A percentile compares a stretch with the other conserved stretches of the same genome.
phyloP scores from a whole-genome alignment of 1,140 invertebrate species.

The Trinorchestia longiramus region DNA sequence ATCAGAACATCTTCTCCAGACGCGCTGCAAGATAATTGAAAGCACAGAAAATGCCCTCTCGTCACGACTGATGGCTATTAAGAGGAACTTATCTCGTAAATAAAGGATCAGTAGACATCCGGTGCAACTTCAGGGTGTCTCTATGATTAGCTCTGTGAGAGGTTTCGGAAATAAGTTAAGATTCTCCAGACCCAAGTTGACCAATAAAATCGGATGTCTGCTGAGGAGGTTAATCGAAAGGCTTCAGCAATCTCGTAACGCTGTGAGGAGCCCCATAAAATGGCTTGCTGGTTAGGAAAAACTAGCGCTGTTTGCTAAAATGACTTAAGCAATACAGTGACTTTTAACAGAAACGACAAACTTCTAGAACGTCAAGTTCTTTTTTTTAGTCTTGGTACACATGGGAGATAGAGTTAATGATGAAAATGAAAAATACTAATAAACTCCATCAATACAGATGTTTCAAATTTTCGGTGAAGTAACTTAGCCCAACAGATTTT shows the following conservation, averaged over 20 bases:
- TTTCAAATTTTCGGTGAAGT: background rate
- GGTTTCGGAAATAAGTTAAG: background rate
- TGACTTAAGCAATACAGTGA: background rate
- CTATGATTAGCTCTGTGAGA: background rate
- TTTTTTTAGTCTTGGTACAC: background rate
- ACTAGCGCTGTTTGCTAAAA: background rate
- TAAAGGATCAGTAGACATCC: background rate
- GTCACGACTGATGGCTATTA: background rate
- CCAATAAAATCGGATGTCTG: background rate
- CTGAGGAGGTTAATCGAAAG: background rate
- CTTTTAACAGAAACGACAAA: background rate
- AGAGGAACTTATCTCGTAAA: background rate
- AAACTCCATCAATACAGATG: background rate
- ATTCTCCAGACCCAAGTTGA: background rate
- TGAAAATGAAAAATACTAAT: background rate
- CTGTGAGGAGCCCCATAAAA: background rate
- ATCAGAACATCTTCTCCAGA: background rate
- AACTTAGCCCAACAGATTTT: background rate
- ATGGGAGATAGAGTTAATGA: background rate
- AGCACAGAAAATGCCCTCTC: background rate
- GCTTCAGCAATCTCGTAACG: background rate
- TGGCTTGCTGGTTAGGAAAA: background rate
- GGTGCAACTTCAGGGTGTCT: background rate
- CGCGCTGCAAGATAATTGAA: background rate
- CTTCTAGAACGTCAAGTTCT: background rate